Evolutionary conservation across 2,888 invertebrate genomes (phyloP).

Genomic region (Catocala nupta): DNA sequence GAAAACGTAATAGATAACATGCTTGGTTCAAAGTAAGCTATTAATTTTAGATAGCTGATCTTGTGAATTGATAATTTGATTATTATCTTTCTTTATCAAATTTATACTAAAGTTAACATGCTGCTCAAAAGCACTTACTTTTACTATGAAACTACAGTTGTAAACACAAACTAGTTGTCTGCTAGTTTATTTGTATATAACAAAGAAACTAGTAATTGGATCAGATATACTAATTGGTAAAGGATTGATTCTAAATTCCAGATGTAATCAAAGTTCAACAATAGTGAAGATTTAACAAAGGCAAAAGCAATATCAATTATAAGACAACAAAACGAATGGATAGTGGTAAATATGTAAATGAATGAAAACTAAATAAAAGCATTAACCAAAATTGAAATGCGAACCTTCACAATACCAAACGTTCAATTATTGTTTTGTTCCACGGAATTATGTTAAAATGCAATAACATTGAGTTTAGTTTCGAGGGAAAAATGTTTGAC

Average conservation of each 20-base stretch:
- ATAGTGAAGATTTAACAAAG: conserved; percentile 24
- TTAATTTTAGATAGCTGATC: no score
- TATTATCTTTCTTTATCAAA: no score
- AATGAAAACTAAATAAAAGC: conserved; percentile 19
- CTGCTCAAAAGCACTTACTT: no score
- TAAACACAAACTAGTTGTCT: no score
- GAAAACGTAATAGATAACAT: no score
- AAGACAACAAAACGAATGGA: conserved; percentile 4
- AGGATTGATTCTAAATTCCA: conserved; percentile 23
- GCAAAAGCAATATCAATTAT: conserved; percentile 23
- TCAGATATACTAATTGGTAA: conserved; percentile 18
- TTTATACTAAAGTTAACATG: no score
- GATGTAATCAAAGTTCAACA: conserved; percentile 35
- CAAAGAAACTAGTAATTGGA: neutral
- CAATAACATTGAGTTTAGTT: conserved; percentile 29
- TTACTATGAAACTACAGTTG: no score
- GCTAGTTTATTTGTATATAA: no score
- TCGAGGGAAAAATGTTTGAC: conserved; percentile 27
- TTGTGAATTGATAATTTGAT: no score
- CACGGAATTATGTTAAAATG: conserved; percentile 28
- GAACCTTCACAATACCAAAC: conserved; percentile 14
- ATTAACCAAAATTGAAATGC: conserved; percentile 20
- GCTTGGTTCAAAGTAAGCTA: no score
- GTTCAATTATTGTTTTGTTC: conserved; percentile 35
- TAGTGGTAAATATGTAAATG: conserved; percentile 26